phyloP scores from a whole-genome alignment of 1,140 invertebrate species.

The Oryctes rhinoceros region DNA sequence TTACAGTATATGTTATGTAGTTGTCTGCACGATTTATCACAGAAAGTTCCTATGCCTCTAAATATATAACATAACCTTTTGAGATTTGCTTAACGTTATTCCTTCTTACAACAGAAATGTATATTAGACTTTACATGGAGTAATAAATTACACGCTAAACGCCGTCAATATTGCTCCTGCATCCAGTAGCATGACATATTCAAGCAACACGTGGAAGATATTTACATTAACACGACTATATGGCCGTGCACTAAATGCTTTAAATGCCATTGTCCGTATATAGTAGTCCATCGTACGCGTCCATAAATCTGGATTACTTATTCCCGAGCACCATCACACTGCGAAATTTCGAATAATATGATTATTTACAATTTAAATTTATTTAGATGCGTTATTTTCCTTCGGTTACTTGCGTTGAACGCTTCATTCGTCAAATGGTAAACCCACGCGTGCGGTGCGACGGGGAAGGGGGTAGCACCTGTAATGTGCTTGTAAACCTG shows the following conservation, averaged over 20 bases:
- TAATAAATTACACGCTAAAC: too few species aligned
- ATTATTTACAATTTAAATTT: slow-evolving; percentile 38
- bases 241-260: background rate
- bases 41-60: too few species aligned
- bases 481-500: too few species aligned
- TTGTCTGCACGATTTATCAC: too few species aligned
- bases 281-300: background rate
- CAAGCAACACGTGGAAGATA: background rate
- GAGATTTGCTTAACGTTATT: too few species aligned
- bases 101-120: too few species aligned
- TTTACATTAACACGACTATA: background rate
- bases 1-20: too few species aligned
- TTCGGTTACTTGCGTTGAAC: background rate
- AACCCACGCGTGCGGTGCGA: background rate
- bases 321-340: background rate
- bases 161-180: too few species aligned
- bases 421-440: slow-evolving; percentile 32
- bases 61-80: too few species aligned
- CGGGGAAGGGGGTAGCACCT: too few species aligned
- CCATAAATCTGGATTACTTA: slow-evolving; percentile 23
- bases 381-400: background rate
- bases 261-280: background rate
- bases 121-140: too few species aligned
- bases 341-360: slow-evolving; percentile 24
- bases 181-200: background rate